Base-by-base conservation (phyloP, 2,797 vertebrate genomes). In the Triplophysa bombifrons region DNA sequence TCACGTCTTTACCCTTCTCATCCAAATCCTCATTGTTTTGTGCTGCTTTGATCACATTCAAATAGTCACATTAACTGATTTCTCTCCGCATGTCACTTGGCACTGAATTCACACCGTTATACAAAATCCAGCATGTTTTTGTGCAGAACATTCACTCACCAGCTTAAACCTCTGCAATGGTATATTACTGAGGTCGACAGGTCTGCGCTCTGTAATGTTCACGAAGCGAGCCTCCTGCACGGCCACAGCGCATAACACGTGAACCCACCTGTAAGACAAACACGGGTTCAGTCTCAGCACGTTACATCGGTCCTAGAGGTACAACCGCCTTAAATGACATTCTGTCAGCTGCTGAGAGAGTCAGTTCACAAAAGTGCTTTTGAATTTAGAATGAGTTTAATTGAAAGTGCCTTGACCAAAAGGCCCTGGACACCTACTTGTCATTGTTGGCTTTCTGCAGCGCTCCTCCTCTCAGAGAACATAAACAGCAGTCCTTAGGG, bases 201-300 rank as follows among this genome's bases (percentile, higher is more conserved):
- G 98, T 81, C 96, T 93, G 71, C 98, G 93, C 79, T 96, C 95
- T 0, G 94, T 94, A n/a, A 99, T 93, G 90, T 95, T 96, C 87
- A 99, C 94, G 86, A 99, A 99, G 76, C 96, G 96, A 65, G 97
- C 97, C 88, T 99, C 98, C 87, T 96, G 89, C 80, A 99, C 96
- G 7, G 95, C 97, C 84, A 99, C 95, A 46, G 98, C 97, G 91
- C 98, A 99, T 71, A 98, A 92, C 14, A 99, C 96, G 14, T 99
- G 98, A 82, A 99, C 97, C 98, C 98, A 99, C 86, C 98, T 99
- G 78, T 10, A 51, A 60, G n/a, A 75, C 60, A 70, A 60, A 64
- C 51, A 67, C n/a, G 64, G n/a, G 65, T 68, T 71, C 6, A 53
- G 20, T 50, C 2, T 1, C 6, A 65, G 16, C 27, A 53, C 7